A percentile compares a stretch with the other conserved stretches of the same genome.
Evolutionary conservation across 2,113 vertebrate genomes (phyloP).

Genomic region (Pollimyrus isidori): DNA sequence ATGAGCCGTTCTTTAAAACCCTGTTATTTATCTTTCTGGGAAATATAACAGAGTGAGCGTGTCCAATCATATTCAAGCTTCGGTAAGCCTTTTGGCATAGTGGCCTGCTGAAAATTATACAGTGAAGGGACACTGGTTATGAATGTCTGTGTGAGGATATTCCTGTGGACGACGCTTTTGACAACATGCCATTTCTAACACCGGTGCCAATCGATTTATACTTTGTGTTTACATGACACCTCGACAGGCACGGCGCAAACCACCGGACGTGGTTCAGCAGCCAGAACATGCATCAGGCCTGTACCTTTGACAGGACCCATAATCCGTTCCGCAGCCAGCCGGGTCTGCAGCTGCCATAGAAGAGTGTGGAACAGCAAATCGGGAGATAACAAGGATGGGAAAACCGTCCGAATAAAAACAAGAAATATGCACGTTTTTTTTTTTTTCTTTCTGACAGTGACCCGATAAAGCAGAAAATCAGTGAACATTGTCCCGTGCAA

Average conservation of each 20-base stretch:
- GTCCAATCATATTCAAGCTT: neutral
- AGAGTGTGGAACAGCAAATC: neutral
- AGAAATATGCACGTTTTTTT: neutral
- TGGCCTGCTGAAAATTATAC: neutral
- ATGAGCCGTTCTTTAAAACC: neutral
- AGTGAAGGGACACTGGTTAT: neutral
- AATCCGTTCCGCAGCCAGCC: neutral
- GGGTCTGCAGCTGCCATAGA: neutral
- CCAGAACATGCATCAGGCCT: neutral
- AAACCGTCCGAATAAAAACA: neutral
- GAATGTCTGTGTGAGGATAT: neutral
- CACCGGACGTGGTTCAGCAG: neutral
- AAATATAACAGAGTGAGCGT: neutral
- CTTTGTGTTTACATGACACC: conserved; percentile 5
- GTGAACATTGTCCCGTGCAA: neutral
- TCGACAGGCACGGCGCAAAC: neutral
- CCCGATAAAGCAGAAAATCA: neutral
- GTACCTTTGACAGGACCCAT: neutral
- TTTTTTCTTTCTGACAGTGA: neutral
- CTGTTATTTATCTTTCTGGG: neutral
- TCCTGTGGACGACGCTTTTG: neutral
- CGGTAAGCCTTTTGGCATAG: neutral
- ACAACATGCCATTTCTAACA: neutral
- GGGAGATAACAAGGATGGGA: neutral
- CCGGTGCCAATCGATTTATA: neutral